A percentile compares a stretch with the other conserved stretches of the same genome.
phyloP scores from a whole-genome alignment of 2,888 invertebrate species.

The Diogma glabrata region DNA sequence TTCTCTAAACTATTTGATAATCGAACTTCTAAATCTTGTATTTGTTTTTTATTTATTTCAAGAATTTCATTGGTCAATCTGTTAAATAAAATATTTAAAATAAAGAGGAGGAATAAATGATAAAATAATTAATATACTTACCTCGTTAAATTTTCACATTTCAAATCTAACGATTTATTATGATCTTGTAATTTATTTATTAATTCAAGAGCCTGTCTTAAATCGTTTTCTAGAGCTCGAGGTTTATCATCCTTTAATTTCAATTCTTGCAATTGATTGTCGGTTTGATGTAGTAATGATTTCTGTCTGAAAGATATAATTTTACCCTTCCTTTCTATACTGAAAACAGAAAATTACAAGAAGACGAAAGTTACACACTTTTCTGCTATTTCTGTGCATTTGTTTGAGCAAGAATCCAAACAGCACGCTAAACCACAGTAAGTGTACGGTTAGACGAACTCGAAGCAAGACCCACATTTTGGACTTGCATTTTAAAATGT shows the following conservation, averaged over 20 bases:
- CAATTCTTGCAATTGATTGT: background rate
- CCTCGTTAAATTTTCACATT: slow-evolving; percentile 35
- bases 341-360: too few relatives aligned
- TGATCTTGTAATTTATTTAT: slow-evolving; percentile 57
- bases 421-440: too few relatives aligned
- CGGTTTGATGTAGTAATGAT: too few relatives aligned
- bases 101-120: background rate
- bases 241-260: slow-evolving; percentile 35
- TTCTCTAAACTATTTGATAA: slow-evolving; percentile 28
- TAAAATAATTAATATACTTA: slow-evolving; percentile 13
- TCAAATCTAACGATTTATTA: slow-evolving; percentile 41
- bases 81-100: slow-evolving; percentile 28
- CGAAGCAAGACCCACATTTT: too few relatives aligned
- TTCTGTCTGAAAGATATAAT: too few relatives aligned
- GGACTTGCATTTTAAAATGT: too few relatives aligned
- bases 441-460: too few relatives aligned
- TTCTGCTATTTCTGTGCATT: too few relatives aligned
- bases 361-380: too few relatives aligned
- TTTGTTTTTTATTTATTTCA: slow-evolving; percentile 32
- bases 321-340: too few relatives aligned
- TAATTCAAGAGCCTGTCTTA: slow-evolving; percentile 56
- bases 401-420: too few relatives aligned
- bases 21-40: slow-evolving; percentile 34
- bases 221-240: slow-evolving; percentile 54
- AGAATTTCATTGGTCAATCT: slow-evolving; percentile 34